These are phyloP conservation scores for Perca flavescens DNA, from an alignment of 2,113 vertebrate species.

Conservation along the genomic window DNA sequence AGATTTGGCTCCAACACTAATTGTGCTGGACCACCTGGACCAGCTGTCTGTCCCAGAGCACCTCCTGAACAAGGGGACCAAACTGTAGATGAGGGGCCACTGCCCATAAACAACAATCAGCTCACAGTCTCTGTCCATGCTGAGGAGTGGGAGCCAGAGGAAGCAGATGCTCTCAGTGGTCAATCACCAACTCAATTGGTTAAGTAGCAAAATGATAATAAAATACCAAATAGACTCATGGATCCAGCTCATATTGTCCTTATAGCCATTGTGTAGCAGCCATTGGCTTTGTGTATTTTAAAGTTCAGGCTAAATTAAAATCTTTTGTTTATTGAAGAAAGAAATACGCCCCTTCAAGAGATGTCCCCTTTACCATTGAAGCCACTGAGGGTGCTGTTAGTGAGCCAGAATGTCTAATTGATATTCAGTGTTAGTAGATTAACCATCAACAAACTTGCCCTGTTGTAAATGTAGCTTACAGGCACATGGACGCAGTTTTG, in stretches of 20 bases:
- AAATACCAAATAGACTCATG: conserved; percentile 42
- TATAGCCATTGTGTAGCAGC: not conserved
- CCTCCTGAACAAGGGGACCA: conserved; percentile 19
- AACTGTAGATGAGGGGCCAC: conserved; percentile 8
- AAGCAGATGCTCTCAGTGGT: conserved; percentile 71
- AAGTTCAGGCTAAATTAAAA: conserved; percentile 34
- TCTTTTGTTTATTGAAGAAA: conserved; percentile 25
- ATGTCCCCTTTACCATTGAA: too few relatives aligned
- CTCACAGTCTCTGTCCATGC: conserved; percentile 2
- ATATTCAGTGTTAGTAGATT: conserved; percentile 43
- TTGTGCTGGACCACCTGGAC: conserved; percentile 25
- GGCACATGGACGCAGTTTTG: not conserved
- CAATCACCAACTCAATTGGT: conserved; percentile 56
- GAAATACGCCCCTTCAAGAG: not conserved
- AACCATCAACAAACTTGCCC: conserved; percentile 22
- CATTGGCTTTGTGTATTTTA: conserved; percentile 27
- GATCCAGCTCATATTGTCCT: conserved; percentile 16
- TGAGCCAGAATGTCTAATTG: conserved; percentile 27
- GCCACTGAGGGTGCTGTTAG: not conserved
- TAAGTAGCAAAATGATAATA: conserved; percentile 60
- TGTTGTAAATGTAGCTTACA: too few relatives aligned
- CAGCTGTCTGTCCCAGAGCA: conserved; percentile 20
- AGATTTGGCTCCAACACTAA: conserved; percentile 48
- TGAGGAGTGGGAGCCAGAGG: conserved; percentile 46
- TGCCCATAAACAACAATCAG: conserved; percentile 48